phyloP scores from a whole-genome alignment of 2,888 invertebrate species.

The Caenorhabditis zanzibari region DNA sequence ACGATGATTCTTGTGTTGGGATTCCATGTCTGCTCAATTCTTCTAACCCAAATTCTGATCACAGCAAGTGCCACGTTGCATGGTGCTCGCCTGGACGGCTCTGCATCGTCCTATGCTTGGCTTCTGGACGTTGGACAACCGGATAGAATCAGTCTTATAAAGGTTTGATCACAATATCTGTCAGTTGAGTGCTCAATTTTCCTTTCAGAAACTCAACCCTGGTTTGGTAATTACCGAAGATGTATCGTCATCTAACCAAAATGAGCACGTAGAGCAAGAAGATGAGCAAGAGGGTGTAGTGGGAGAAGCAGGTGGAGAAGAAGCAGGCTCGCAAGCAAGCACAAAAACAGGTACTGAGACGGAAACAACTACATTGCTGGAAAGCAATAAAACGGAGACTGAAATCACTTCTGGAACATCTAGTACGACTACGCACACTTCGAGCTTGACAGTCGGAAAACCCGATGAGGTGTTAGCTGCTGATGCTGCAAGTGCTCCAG shows the following conservation, averaged over 20 bases:
- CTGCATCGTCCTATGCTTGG: slow-evolving; percentile 43
- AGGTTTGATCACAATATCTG: not conserved
- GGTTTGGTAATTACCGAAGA: not conserved
- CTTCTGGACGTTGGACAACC: slow-evolving; percentile 55
- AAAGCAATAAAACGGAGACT: not conserved
- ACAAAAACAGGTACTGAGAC: slow-evolving; percentile 4
- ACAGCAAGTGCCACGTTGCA: slow-evolving; percentile 34
- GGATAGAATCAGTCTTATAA: slow-evolving; percentile 24
- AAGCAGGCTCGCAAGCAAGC: not conserved
- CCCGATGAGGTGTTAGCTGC: not conserved
- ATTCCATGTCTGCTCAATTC: slow-evolving; percentile 30
- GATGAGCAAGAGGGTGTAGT: not conserved
- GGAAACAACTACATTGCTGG: not conserved
- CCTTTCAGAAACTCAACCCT: slow-evolving; percentile 23
- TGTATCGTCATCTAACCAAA: not conserved
- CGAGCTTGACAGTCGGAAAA: not conserved
- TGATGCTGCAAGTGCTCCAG: not conserved
- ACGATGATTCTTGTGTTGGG: slow-evolving; percentile 40
- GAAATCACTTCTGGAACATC: not conserved
- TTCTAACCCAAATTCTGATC: slow-evolving; percentile 43
- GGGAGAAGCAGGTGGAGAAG: not conserved
- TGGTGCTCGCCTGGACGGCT: not conserved
- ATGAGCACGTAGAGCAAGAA: not conserved
- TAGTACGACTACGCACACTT: not conserved
- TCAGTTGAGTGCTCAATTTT: not conserved